phyloP scores from a whole-genome alignment of 1,140 invertebrate genomes.

The Tachypleus tridentatus region DNA sequence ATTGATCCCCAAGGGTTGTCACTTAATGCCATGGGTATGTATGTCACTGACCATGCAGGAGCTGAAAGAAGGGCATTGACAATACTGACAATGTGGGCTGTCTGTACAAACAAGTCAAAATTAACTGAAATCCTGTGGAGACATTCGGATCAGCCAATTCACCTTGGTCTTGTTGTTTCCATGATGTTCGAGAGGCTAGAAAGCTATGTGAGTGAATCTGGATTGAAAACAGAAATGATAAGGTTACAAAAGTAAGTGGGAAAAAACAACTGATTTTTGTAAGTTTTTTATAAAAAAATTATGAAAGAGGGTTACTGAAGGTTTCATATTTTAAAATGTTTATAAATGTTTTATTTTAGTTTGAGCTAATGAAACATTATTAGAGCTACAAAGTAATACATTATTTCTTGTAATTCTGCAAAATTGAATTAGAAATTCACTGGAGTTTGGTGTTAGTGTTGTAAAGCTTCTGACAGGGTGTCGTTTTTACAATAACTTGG shows the following conservation, averaged over 20 bases:
- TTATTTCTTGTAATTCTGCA: too few relatives aligned
- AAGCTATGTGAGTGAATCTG: conserved; percentile 21
- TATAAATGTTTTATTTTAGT: too few relatives aligned
- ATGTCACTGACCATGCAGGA: conserved; percentile 25
- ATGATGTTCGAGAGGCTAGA: conserved; percentile 25
- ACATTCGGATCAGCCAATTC: conserved; percentile 34
- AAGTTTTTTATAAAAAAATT: too few relatives aligned
- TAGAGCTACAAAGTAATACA: too few relatives aligned
- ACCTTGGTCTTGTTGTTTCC: conserved; percentile 32
- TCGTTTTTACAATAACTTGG: too few relatives aligned
- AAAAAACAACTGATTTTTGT: too few relatives aligned
- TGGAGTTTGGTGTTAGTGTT: too few relatives aligned
- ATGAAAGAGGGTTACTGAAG: too few relatives aligned
- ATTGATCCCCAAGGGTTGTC: conserved; percentile 31
- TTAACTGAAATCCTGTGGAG: conserved; percentile 35
- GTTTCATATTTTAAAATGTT: too few relatives aligned
- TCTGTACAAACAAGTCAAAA: conserved; percentile 26
- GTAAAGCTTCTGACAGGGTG: too few relatives aligned
- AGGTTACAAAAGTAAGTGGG: conserved; percentile 19
- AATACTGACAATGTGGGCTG: conserved; percentile 30
- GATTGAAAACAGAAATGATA: conserved; percentile 24
- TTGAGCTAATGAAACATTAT: too few relatives aligned
- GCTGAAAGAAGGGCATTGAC: conserved; percentile 29
- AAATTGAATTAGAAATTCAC: too few relatives aligned
- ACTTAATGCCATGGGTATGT: conserved; percentile 29